phyloP scores from a whole-genome alignment of 1,140 invertebrate genomes.

The Neodiprion pinetum region DNA sequence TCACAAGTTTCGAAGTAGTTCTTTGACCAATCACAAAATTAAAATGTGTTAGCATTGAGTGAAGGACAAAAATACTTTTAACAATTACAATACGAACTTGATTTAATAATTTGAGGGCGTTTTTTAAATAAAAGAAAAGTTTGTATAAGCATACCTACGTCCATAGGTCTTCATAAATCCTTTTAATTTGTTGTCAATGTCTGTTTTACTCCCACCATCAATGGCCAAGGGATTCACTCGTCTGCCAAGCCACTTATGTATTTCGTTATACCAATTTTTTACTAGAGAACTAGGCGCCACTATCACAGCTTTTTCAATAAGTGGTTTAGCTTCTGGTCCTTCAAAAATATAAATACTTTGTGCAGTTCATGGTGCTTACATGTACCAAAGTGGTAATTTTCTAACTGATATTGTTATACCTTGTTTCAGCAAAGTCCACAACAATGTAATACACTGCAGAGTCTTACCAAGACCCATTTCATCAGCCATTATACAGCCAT shows the following conservation, averaged over 20 bases:
- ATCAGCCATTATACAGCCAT: conserved; percentile 98
- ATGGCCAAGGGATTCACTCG: conserved; percentile 87
- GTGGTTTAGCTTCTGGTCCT: conserved; percentile 82
- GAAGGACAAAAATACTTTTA: not conserved
- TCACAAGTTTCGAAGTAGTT: no score
- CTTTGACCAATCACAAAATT: no score
- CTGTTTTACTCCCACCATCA: conserved; percentile 88
- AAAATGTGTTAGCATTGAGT: no score
- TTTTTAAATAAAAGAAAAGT: not conserved
- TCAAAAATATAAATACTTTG: not conserved
- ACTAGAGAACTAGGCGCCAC: conserved; percentile 97
- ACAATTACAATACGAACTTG: not conserved
- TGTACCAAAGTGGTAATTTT: conserved; percentile 8
- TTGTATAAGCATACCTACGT: conserved; percentile 42
- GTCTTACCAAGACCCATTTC: conserved; percentile 99
- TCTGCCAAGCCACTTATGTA: conserved; percentile 93
- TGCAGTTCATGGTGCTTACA: no score
- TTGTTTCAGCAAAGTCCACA: conserved; percentile 94
- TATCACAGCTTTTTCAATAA: conserved; percentile 91
- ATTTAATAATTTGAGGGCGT: not conserved
- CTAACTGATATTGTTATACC: conserved; percentile 39
- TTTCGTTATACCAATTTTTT: conserved; percentile 99
- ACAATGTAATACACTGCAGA: conserved; percentile 94
- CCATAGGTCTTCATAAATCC: conserved; percentile 72
- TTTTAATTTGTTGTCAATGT: conserved; percentile 85